phyloP scores from a whole-genome alignment of 2,113 vertebrate species.

The Podocnemis expansa region DNA sequence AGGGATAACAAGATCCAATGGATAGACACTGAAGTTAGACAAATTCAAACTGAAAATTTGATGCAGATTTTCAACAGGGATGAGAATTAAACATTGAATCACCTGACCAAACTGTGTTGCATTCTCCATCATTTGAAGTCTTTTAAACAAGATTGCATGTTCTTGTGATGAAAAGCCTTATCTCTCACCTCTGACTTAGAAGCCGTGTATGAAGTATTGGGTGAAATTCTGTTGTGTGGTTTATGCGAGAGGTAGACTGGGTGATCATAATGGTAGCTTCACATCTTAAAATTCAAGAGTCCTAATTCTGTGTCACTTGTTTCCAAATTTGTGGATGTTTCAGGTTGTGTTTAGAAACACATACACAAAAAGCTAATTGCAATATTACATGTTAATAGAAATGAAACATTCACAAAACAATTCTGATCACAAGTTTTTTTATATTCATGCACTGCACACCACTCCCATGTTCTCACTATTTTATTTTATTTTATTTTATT shows the following conservation, averaged over 20 bases:
- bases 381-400: not conserved
- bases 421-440: not conserved
- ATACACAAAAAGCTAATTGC: not conserved
- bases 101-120: not conserved
- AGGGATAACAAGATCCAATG: not conserved
- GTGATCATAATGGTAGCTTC: not conserved
- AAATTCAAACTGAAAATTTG: accelerated
- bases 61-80: not conserved
- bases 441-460: not conserved
- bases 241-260: not conserved
- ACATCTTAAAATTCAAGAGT: not conserved
- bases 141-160: not conserved
- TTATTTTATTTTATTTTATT: not conserved
- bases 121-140: not conserved
- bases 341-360: not conserved
- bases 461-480: not conserved
- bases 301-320: not conserved
- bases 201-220: too few relatives aligned
- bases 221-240: not conserved
- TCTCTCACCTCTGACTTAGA: not conserved
- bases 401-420: not conserved
- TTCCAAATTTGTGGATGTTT: not conserved
- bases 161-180: not conserved
- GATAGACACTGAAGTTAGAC: not conserved
- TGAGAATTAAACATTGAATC: not conserved